Evolutionary conservation across 2,888 invertebrate species (phyloP).

Genomic region (Diogma glabrata): DNA sequence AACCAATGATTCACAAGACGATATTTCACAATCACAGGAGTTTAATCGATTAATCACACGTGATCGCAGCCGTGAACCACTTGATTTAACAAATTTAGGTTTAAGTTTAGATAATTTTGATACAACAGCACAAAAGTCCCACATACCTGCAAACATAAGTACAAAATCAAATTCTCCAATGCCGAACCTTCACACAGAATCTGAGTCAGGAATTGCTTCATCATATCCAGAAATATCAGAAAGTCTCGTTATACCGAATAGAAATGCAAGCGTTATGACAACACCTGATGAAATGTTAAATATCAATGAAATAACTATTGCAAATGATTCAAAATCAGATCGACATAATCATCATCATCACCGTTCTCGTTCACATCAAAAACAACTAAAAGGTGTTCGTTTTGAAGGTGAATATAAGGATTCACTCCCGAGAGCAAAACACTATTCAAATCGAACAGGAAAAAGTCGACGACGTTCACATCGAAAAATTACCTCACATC

Average conservation of each 20-base stretch:
- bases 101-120: conserved; percentile 44
- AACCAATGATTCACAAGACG: background rate
- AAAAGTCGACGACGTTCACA: background rate
- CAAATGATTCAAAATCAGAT: too few species aligned
- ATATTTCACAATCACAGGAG: conserved; percentile 30
- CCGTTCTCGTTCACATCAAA: conserved; percentile 1
- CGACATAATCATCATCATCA: too few species aligned
- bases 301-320: background rate
- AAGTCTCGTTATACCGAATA: too few species aligned
- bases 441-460: conserved; percentile 36
- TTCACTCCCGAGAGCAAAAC: conserved; percentile 41
- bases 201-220: too few species aligned
- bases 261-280: too few species aligned
- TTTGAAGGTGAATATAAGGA: conserved; percentile 31
- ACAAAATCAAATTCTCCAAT: conserved; percentile 35
- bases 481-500: conserved; percentile 18
- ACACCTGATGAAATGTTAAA: too few species aligned
- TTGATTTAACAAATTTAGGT: conserved; percentile 44
- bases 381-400: conserved; percentile 32
- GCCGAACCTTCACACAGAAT: conserved; percentile 44
- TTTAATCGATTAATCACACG: conserved; percentile 49
- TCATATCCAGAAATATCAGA: too few species aligned
- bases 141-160: conserved; percentile 29
- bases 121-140: conserved; percentile 29
- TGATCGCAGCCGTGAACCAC: conserved; percentile 49